These are phyloP conservation scores for Archilochus colubris DNA, from an alignment of 2,113 vertebrate species.

Conservation along the genomic window DNA sequence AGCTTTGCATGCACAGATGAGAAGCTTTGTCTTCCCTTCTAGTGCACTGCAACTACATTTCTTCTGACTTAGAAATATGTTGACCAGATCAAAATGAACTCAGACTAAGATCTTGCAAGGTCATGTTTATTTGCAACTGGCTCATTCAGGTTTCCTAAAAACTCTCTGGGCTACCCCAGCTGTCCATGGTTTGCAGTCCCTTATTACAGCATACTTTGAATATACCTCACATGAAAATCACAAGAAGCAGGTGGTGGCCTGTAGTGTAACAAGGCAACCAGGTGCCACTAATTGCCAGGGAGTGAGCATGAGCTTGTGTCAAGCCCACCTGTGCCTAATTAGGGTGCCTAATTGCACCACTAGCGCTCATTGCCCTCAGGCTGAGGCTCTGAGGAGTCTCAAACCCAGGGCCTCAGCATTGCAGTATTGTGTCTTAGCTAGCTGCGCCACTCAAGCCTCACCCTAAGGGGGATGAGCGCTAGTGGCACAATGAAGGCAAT, in stretches of 20 bases:
- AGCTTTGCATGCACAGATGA: background rate
- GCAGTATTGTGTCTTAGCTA: too few species aligned
- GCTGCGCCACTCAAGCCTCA: too few species aligned
- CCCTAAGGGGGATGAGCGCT: too few species aligned
- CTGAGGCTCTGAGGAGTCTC: too few species aligned
- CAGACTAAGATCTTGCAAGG: background rate
- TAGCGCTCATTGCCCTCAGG: too few species aligned
- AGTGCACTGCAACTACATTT: background rate
- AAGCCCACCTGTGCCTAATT: too few species aligned
- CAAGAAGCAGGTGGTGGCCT: background rate
- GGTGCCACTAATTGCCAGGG: too few species aligned
- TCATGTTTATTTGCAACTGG: background rate
- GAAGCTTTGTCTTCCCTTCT: background rate
- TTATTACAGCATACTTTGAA: background rate
- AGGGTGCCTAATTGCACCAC: too few species aligned
- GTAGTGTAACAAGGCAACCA: too few species aligned
- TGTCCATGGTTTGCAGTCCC: background rate
- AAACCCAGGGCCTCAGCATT: too few species aligned
- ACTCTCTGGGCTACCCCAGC: background rate
- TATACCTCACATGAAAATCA: background rate
- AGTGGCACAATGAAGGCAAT: too few species aligned
- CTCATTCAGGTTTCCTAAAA: background rate
- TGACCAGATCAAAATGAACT: background rate
- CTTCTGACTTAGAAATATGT: background rate
- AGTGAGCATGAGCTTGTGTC: too few species aligned